Percentiles rank a stretch among this genome's conserved stretches.
Evolutionary conservation across 2,113 vertebrate genomes (phyloP).

Genomic region (Hiodon tergisus): DNA sequence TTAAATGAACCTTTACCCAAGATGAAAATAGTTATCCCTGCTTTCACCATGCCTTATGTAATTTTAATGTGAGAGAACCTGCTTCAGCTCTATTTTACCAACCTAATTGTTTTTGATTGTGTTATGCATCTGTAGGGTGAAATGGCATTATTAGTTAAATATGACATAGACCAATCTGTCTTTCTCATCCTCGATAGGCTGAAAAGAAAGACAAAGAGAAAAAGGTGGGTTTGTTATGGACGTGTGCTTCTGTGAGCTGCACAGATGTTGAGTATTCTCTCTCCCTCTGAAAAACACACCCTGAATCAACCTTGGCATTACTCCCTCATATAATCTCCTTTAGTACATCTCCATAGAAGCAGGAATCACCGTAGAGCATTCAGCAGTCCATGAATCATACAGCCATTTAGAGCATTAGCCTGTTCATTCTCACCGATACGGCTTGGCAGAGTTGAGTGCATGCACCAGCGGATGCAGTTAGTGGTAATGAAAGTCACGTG

Average conservation of each 20-base stretch:
- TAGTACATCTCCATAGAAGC: conserved; percentile 21
- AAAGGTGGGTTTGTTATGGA: conserved; percentile 37
- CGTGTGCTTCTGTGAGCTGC: not conserved
- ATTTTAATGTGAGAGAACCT: no score
- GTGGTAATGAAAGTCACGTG: not conserved
- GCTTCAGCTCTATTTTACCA: not conserved
- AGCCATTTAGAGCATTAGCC: conserved; percentile 35
- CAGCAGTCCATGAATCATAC: conserved; percentile 34
- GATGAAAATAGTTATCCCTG: no score
- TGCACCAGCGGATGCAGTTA: not conserved
- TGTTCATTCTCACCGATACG: conserved; percentile 25
- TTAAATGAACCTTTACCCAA: no score
- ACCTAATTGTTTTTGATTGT: no score
- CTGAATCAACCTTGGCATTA: not conserved
- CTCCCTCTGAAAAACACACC: not conserved
- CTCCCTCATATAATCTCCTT: not conserved
- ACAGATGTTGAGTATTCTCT: not conserved
- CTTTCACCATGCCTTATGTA: no score
- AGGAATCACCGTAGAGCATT: not conserved
- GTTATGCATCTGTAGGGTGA: no score
- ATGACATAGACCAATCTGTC: not conserved
- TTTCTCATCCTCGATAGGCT: conserved; percentile 15
- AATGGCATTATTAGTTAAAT: no score
- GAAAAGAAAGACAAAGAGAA: conserved; percentile 43
- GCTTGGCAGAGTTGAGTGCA: not conserved